phyloP scores from a whole-genome alignment of 2,888 invertebrate species.

The Nephrotoma appendiculata region DNA sequence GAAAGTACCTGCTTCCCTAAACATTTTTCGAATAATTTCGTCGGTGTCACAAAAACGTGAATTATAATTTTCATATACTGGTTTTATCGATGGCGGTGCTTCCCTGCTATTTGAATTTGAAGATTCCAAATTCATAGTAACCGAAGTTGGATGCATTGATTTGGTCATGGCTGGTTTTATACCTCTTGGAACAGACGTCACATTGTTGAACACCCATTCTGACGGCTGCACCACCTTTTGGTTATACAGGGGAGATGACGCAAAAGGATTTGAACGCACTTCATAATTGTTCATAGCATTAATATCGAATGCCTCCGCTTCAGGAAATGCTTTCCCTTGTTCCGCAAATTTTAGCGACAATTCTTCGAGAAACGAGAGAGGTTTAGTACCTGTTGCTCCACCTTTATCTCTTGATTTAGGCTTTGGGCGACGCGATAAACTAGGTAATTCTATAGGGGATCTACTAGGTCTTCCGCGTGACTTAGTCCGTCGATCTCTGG shows the following conservation, averaged over 20 bases:
- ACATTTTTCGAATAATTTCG: background rate
- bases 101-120: background rate
- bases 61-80: background rate
- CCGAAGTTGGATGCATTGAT: background rate
- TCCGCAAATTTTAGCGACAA: slow-evolving; percentile 1
- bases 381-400: background rate
- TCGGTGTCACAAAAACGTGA: background rate
- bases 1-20: background rate
- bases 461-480: background rate
- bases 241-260: background rate
- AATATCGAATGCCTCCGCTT: background rate
- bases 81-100: background rate
- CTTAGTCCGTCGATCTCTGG: background rate
- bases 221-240: background rate
- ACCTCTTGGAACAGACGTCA: background rate
- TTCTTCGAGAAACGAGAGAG: slow-evolving; percentile 1
- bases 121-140: background rate
- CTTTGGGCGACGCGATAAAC: background rate
- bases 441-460: background rate
- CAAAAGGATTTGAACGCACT: background rate
- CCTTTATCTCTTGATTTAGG: background rate
- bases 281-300: background rate
- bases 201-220: background rate
- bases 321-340: slow-evolving; percentile 1
- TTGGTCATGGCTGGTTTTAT: background rate